Percentiles rank a stretch among this genome's conserved stretches.
Conservation (phyloP, 2,113 vertebrate genomes). For the Paradisaea rubra region DNA sequence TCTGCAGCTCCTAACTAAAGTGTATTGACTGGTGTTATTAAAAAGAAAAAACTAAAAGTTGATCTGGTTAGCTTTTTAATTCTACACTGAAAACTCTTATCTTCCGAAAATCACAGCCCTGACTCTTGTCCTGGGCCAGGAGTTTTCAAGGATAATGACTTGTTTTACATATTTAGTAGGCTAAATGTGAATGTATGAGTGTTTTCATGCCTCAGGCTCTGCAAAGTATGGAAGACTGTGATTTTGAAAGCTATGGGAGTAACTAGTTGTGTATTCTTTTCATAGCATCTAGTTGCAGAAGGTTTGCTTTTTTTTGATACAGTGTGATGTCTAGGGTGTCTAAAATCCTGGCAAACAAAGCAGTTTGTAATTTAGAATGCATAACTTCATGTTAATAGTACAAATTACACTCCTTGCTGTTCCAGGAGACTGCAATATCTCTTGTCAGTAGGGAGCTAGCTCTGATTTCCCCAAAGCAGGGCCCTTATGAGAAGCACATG, state of each 20-base stretch:
- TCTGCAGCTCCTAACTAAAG: background rate
- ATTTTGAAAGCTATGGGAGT: background rate
- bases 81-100: accelerated
- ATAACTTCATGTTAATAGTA: background rate
- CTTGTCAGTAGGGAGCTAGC: background rate
- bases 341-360: background rate
- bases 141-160: background rate
- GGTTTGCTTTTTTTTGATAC: background rate
- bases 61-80: background rate
- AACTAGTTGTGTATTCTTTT: background rate
- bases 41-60: background rate
- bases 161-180: background rate
- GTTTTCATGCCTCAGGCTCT: background rate
- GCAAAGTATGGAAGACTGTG: background rate
- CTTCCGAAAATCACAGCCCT: background rate
- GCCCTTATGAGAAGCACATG: background rate
- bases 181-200: background rate
- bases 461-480: background rate
- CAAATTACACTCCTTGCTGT: background rate
- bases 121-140: background rate
- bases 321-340: background rate
- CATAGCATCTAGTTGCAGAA: background rate
- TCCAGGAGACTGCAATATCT: background rate
- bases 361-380: background rate
- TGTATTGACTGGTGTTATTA: background rate